A percentile compares a stretch with the other conserved stretches of the same genome.
Evolutionary conservation across 2,888 invertebrate genomes (phyloP).

Genomic region (Dusona sp.): DNA sequence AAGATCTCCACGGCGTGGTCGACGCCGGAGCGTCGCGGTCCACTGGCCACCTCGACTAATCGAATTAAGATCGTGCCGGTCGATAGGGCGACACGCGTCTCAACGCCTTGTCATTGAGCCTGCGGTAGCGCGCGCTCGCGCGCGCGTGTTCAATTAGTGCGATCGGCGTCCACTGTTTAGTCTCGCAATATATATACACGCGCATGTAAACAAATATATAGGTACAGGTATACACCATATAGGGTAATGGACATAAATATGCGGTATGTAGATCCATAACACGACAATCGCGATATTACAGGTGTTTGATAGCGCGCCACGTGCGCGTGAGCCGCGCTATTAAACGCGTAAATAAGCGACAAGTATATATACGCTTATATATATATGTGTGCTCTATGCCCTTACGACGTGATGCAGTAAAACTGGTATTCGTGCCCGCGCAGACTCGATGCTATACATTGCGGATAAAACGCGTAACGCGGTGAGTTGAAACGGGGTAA

Average conservation of each 20-base stretch:
- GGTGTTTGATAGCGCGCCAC: background rate
- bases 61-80: slow-evolving; percentile 72
- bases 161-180: slow-evolving; percentile 15
- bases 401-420: background rate
- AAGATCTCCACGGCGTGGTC: slow-evolving; percentile 40
- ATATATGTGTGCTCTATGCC: background rate
- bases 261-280: slow-evolving; percentile 5
- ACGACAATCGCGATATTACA: slow-evolving; percentile 28
- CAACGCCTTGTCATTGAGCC: slow-evolving; percentile 71
- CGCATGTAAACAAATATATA: background rate
- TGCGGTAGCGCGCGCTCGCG: slow-evolving; percentile 47
- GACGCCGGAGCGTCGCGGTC: slow-evolving; percentile 48
- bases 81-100: slow-evolving; percentile 72
- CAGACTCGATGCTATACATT: background rate
- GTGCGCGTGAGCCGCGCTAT: slow-evolving; percentile 1
- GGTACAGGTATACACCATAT: background rate
- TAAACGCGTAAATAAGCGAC: slow-evolving; percentile 5
- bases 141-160: slow-evolving; percentile 66
- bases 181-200: slow-evolving; percentile 1
- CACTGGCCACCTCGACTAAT: slow-evolving; percentile 69
- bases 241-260: background rate
- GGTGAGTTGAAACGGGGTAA: slow-evolving; percentile 21
- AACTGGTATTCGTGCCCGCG: slow-evolving; percentile 30
- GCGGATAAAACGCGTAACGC: slow-evolving; percentile 30
- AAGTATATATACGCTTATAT: background rate